Base-by-base conservation (phyloP, 2,113 vertebrate species). In the Microcebus ravelobensis region DNA sequence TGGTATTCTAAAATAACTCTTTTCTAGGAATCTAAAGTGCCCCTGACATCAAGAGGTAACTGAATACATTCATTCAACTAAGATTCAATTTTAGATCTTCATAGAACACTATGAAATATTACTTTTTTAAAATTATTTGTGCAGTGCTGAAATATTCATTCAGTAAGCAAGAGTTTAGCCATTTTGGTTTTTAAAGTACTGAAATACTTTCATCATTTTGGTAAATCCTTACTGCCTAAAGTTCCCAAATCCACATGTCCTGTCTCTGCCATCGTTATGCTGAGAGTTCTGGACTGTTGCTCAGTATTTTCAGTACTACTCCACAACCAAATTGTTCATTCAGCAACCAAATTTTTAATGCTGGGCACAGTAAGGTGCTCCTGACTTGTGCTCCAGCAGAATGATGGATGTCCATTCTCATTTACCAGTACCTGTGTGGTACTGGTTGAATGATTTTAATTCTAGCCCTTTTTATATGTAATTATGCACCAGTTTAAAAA, bases 1-100 rank as follows among this genome's bases (percentile, higher is more conserved):
- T 55, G 71, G 8, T 81, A 90, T 96, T 97, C 59, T 73, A 96
- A 97, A 92, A 95, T 94, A 96, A 96, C 45, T 80, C n/a, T 73
- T 84, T 96, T 97, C 84, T 94, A 89, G 86, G 61, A 97, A 94
- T 86, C 81, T 55, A 88, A 97, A 95, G 92, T 81, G 21, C 21
- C 23, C 42, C 81, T 36, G 67, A 94, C 71, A 94, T 31, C 61
- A 82, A 96, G 81, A 94, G 10, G 74, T 82, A 96, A 95, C 67
- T 25, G 92, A 95, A 92, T 45, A 84, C 57, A 94, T 91, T 90
- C 48, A 97, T 85, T 88, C 84, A 92, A 81, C 39, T 91, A 65
- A 96, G 92, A 95, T 97, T 96, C 87, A 90, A 95, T 97, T 96
- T 98, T 92, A 97, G 80, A 96, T 96, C 36, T 92, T 95, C 76